Percentiles rank a stretch among this genome's conserved stretches.
Conservation (phyloP, 2,797 vertebrate genomes). For the Rhincodon typus region DNA sequence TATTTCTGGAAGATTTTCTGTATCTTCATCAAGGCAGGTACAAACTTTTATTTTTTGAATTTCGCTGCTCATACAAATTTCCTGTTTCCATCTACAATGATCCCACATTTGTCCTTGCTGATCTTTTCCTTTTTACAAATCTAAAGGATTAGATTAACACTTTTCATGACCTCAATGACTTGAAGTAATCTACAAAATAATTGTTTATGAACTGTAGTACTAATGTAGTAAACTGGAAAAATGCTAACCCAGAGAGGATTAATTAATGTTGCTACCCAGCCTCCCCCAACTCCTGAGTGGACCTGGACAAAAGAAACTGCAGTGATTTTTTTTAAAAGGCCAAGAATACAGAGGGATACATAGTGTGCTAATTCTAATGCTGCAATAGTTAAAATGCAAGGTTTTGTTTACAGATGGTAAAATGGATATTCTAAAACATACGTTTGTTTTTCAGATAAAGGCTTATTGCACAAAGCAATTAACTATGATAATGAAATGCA, state of each 20-base stretch:
- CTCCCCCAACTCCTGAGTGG: not conserved
- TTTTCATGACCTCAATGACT: not conserved
- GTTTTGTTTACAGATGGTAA: not conserved
- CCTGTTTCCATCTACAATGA: no score
- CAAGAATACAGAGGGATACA: not conserved
- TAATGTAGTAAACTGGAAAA: not conserved
- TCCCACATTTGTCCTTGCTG: no score
- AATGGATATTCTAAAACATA: not conserved
- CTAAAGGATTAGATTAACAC: no score
- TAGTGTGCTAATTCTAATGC: not conserved
- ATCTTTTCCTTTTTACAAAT: no score
- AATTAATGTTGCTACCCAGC: not conserved
- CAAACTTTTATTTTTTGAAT: no score
- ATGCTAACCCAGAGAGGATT: not conserved
- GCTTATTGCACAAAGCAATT: conserved; percentile 83
- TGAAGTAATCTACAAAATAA: not conserved
- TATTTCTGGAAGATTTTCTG: no score
- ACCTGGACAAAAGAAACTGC: no score
- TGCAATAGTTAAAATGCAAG: not conserved
- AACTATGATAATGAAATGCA: conserved; percentile 71
- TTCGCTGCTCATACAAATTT: no score
- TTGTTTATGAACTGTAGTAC: not conserved
- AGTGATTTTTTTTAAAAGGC: not conserved
- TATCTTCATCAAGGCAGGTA: no score
- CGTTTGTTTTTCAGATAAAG: conserved; percentile 66